A percentile compares a stretch with the other conserved stretches of the same genome.
phyloP scores from a whole-genome alignment of 2,888 invertebrate species.

The Platynereis dumerilii region DNA sequence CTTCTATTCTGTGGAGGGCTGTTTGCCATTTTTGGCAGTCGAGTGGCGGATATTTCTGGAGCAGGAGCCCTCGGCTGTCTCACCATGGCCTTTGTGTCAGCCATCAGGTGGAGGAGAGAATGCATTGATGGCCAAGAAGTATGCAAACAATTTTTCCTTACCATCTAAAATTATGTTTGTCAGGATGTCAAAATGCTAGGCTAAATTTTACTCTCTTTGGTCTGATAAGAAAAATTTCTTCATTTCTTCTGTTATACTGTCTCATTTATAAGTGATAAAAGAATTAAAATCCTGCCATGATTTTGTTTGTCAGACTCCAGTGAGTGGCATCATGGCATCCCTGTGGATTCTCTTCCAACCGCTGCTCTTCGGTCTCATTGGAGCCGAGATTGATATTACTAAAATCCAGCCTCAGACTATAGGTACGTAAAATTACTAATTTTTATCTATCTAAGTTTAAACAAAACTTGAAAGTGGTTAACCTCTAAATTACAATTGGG shows the following conservation, averaged over 20 bases:
- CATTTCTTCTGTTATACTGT: no score
- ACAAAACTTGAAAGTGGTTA: background rate
- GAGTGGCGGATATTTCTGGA: slow-evolving; percentile 75
- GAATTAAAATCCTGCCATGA: no score
- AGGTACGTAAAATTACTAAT: slow-evolving; percentile 16
- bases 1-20: slow-evolving; percentile 83
- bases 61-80: slow-evolving; percentile 73
- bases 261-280: no score
- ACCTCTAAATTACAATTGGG: no score
- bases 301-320: slow-evolving; percentile 56
- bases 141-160: slow-evolving; percentile 8
- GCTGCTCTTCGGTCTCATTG: slow-evolving; percentile 90
- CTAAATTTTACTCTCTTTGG: no score
- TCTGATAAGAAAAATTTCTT: no score
- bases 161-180: no score
- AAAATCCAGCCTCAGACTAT: slow-evolving; percentile 42
- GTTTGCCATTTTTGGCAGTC: slow-evolving; percentile 85
- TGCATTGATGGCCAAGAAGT: slow-evolving; percentile 39
- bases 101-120: slow-evolving; percentile 60
- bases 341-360: slow-evolving; percentile 98
- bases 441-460: background rate
- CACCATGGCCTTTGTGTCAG: slow-evolving; percentile 63
- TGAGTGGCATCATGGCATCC: slow-evolving; percentile 85
- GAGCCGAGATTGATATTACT: slow-evolving; percentile 75
- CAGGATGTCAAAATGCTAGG: no score